phyloP scores from a whole-genome alignment of 2,113 vertebrate genomes.

The Tupaia tana region DNA sequence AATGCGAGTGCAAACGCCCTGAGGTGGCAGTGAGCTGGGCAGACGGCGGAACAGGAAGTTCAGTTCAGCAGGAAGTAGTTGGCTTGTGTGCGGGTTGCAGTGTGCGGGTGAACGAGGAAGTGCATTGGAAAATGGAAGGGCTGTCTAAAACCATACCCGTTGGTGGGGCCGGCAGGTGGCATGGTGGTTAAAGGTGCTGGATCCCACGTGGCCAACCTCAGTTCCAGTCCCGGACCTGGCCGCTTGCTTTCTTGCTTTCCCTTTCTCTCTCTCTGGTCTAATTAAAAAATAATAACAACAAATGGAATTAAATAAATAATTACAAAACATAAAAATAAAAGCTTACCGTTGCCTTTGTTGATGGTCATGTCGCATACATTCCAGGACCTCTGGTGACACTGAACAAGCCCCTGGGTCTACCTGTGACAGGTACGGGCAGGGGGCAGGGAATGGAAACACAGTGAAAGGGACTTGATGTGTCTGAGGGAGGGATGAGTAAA shows the following conservation, averaged over 20 bases:
- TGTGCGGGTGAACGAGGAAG: neutral
- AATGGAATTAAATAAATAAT: too few relatives aligned
- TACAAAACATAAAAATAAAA: too few relatives aligned
- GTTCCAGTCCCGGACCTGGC: too few relatives aligned
- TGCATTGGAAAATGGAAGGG: neutral
- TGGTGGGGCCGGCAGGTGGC: too few relatives aligned
- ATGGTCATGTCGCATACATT: constrained; percentile 32
- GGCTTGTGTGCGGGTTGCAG: neutral
- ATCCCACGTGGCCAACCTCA: too few relatives aligned
- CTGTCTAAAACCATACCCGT: too few relatives aligned
- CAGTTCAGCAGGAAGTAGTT: neutral
- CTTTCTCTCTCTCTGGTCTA: too few relatives aligned
- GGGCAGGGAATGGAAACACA: neutral
- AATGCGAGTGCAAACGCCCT: neutral
- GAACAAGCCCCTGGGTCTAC: constrained; percentile 85
- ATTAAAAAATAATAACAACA: too few relatives aligned
- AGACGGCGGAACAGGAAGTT: neutral
- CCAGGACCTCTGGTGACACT: constrained; percentile 85
- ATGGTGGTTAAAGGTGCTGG: too few relatives aligned
- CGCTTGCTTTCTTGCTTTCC: too few relatives aligned
- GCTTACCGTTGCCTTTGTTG: neutral
- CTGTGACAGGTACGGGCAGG: constrained; percentile 83
- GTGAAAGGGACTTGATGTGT: neutral
- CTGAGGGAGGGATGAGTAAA: neutral
- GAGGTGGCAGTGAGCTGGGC: neutral